A percentile compares a stretch with the other conserved stretches of the same genome.
Evolutionary conservation across 2,113 vertebrate species (phyloP).

Genomic region (Corythornis cristatus): DNA sequence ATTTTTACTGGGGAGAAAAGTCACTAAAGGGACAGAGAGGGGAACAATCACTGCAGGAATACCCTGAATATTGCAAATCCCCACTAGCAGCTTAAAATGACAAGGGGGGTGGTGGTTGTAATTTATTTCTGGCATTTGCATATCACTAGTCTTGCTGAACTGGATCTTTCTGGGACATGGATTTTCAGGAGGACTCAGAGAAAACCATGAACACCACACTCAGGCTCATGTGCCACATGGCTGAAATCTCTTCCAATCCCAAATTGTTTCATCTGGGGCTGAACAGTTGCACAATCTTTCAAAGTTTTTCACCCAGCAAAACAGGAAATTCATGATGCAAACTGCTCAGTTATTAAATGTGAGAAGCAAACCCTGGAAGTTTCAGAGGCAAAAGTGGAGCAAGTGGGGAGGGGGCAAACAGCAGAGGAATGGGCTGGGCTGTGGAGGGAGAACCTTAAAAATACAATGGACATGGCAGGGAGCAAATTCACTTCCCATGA

Average conservation of each 20-base stretch:
- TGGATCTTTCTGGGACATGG: neutral
- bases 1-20: neutral
- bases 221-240: neutral
- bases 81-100: neutral
- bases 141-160: neutral
- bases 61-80: neutral
- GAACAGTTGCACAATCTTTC: slow-evolving; percentile 74
- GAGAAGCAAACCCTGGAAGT: slow-evolving; percentile 30
- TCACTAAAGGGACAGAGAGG: neutral
- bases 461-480: neutral
- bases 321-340: slow-evolving; percentile 75
- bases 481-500: neutral
- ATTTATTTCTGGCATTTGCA: neutral
- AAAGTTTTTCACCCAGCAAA: slow-evolving; percentile 71
- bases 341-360: neutral
- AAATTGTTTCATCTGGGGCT: slow-evolving; percentile 40
- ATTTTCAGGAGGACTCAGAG: neutral
- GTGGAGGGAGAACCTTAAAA: neutral
- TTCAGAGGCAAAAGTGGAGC: neutral
- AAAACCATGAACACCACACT: neutral
- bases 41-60: neutral
- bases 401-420: neutral
- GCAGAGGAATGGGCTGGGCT: neutral
- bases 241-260: slow-evolving; percentile 15
- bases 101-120: neutral